These are phyloP conservation scores for Poecilia velifera DNA, from an alignment of 2,797 vertebrate species.

Conservation along the genomic window DNA sequence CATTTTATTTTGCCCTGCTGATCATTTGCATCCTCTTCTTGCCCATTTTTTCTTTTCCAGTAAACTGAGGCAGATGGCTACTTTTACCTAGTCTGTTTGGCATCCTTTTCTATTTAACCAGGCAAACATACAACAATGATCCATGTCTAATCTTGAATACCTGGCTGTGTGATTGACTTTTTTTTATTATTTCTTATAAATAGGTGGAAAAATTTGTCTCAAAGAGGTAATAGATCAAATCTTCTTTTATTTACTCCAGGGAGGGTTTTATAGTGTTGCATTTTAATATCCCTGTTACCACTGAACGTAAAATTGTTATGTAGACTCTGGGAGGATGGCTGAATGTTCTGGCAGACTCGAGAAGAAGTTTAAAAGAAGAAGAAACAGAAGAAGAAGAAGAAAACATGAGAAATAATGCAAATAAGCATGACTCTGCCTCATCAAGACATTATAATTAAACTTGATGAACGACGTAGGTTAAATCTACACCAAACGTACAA, in stretches of 20 bases:
- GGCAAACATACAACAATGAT: background rate
- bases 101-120: background rate
- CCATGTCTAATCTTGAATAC: background rate
- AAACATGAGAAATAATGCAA: background rate
- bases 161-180: background rate
- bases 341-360: background rate
- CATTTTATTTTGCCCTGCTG: background rate
- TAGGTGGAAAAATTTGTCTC: background rate
- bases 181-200: background rate
- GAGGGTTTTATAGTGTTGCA: background rate
- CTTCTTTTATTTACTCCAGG: background rate
- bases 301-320: conserved; percentile 3
- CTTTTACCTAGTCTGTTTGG: background rate
- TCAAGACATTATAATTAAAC: background rate
- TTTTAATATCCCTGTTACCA: background rate
- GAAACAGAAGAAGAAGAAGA: background rate
- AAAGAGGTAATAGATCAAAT: conserved; percentile 7
- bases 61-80: background rate
- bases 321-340: background rate
- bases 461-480: background rate
- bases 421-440: background rate
- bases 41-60: background rate
- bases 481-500: background rate
- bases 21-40: background rate
- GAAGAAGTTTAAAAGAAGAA: background rate